Evolutionary conservation across 1,140 invertebrate genomes (phyloP), one percentile per base, ranked within the genome.

Genomic region (Bombus sibiricus): DNA sequence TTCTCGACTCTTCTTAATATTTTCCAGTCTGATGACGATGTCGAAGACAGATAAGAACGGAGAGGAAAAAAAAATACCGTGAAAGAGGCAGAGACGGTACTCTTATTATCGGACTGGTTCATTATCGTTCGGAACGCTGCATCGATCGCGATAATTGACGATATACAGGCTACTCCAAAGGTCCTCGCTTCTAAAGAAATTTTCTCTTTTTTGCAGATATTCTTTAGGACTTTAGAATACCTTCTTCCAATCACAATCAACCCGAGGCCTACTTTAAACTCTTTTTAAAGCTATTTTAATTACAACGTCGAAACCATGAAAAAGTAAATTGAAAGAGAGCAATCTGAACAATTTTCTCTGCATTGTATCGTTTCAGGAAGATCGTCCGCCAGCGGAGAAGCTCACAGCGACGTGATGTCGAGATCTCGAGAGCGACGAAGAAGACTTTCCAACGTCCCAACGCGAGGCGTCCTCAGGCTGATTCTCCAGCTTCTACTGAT

Each of bases 371-470:
- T 93, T 92, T 71, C 92, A 93, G 93, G 62, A 75, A 76, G 86
- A 81, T 57, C 69, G 32, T 22, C 34, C 43, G 25, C 78, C 71
- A 66, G 66, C 37, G 69, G 81, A 83, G 64, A 37, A 59, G 69
- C 39, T 53, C 47, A 39, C 78, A 37, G 93, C 86, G 91, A 78
- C 85, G 92, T 82, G 86, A 95, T 93, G 93, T 93, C 87, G 91
- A 87, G 83, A 85, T 34, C 32, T 5, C 85, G 75, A 72, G 86
- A 79, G 88, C 78, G 86, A 88, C 76, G 89, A 85, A 86, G 82
- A 74, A 82, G 89, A 81, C 68, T 85, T 69, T 71, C 43, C 59
- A 57, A 79, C 80, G 80, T 53, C 85, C 71, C 85, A 43, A 90
- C 41, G 57, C 90, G 76, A 85, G 79, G 82, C 41, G 88, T 83